phyloP scores from a whole-genome alignment of 2,888 invertebrate species.

The Drosophila rellima region DNA sequence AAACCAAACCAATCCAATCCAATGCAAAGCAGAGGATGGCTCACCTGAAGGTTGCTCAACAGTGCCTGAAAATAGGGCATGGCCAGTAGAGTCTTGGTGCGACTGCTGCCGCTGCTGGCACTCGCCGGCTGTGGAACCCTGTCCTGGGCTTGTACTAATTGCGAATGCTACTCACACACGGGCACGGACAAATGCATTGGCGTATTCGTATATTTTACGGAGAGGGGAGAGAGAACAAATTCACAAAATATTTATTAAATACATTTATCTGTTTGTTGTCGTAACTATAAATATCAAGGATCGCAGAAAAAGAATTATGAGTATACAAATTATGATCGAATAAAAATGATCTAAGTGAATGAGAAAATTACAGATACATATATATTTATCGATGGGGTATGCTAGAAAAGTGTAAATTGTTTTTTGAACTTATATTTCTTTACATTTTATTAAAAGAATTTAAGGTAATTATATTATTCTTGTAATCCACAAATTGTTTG shows the following conservation, averaged over 20 bases:
- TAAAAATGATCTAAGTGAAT: not conserved
- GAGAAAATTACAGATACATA: not conserved
- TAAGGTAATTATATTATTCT: too few relatives aligned
- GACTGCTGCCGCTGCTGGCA: slow-evolving; percentile 85
- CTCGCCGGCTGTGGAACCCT: slow-evolving; percentile 84
- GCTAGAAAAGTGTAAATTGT: too few relatives aligned
- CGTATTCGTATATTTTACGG: not conserved
- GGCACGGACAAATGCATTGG: not conserved
- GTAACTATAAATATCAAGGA: not conserved
- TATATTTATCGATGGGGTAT: not conserved
- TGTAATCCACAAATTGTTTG: too few relatives aligned
- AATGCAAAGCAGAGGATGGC: slow-evolving; percentile 55
- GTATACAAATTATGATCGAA: not conserved
- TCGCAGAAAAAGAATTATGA: not conserved
- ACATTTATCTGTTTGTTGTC: not conserved
- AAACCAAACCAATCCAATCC: slow-evolving; percentile 25
- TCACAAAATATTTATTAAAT: slow-evolving; percentile 57
- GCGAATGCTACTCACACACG: slow-evolving; percentile 77
- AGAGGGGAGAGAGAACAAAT: slow-evolving; percentile 45
- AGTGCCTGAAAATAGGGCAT: slow-evolving; percentile 90
- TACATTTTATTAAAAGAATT: not conserved
- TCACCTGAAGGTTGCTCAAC: slow-evolving; percentile 91
- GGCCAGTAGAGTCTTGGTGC: slow-evolving; percentile 83
- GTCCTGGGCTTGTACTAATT: slow-evolving; percentile 85
- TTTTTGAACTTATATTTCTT: not conserved